These are phyloP conservation scores for Drosophila saltans DNA, from an alignment of 1,140 invertebrate genomes.

Conservation along the genomic window DNA sequence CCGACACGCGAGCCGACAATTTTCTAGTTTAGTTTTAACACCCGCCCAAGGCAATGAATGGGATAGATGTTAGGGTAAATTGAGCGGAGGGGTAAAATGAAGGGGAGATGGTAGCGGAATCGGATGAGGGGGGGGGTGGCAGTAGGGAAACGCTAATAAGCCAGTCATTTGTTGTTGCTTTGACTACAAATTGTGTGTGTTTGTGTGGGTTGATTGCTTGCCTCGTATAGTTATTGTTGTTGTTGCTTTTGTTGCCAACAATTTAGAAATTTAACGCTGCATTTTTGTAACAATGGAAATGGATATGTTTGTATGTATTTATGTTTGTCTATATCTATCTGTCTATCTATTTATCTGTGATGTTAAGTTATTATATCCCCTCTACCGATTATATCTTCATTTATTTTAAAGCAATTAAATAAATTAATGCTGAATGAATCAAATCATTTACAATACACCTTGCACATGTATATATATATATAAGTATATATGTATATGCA, in stretches of 20 bases:
- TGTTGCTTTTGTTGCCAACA: constrained; percentile 55
- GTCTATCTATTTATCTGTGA: not conserved
- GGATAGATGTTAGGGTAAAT: constrained; percentile 3
- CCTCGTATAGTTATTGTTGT: constrained; percentile 26
- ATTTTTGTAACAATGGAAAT: constrained; percentile 52
- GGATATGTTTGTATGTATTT: not conserved
- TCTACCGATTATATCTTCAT: not conserved
- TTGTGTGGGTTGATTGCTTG: constrained; percentile 6
- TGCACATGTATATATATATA: not conserved
- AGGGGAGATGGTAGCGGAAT: not conserved
- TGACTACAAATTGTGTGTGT: constrained; percentile 11
- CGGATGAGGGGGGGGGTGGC: too few relatives aligned
- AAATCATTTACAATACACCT: not conserved
- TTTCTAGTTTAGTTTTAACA: constrained; percentile 79
- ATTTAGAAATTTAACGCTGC: constrained; percentile 80
- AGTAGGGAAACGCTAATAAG: constrained; percentile 62
- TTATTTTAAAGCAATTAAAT: constrained; percentile 53
- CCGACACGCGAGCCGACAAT: constrained; percentile 78
- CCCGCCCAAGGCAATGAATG: constrained; percentile 60
- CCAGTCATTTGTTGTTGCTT: constrained; percentile 66
- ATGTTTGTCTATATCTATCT: not conserved
- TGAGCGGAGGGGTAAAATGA: not conserved
- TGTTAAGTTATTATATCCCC: not conserved
- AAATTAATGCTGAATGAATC: constrained; percentile 43
- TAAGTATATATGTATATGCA: not conserved